Evolutionary conservation across 2,888 invertebrate genomes (phyloP), one percentile per base, ranked within the genome.

Genomic region (Dolichomitus sp.): DNA sequence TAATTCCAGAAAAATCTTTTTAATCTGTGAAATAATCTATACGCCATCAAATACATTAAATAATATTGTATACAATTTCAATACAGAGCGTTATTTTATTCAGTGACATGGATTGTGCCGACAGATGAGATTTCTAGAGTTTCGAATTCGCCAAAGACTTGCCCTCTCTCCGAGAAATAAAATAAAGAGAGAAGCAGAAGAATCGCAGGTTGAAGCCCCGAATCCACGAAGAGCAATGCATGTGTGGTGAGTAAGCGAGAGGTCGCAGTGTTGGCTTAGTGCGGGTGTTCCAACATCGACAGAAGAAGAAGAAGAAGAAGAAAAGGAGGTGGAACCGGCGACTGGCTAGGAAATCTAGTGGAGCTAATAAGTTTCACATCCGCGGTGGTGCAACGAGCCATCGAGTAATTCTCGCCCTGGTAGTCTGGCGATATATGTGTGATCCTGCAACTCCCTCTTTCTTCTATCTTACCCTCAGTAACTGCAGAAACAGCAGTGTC

Each of bases 321-420:
- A 14, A 33, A 37, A 23, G 50, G 23, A 30, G 42, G 12, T 19
- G 4, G 23, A 37, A 30, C 12, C 54, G 30, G 54, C 33, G 48
- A 72, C 70, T 50, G 40, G 57, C 66, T 42, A 37, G 48, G 33
- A 17, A 27, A 74, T 17, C 48, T 68, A 75, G 77, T 72, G 72
- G 86, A 85, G 80, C 86, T 84, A 87, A 88, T 88, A 86, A 87
- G 88, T 88, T 87, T 87, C 73, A 74, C 85, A 87, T 86, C 86
- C 85, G 88, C 68, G 79, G 68, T 76, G 79, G 68, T 76, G 83
- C 84, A 86, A 86, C 84, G 84, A 86, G 81, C 84, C 82, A 74
- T 80, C 81, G 72, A 83, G 73, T 84, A 85, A 84, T 86, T 84
- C 83, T 77, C 50, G 50, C 42, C 30, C 17, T 75, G 54, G 23